Percentiles rank a stretch among this genome's conserved stretches.
Conservation (phyloP, 2,797 vertebrate genomes). For the Rhinichthys osculus region DNA sequence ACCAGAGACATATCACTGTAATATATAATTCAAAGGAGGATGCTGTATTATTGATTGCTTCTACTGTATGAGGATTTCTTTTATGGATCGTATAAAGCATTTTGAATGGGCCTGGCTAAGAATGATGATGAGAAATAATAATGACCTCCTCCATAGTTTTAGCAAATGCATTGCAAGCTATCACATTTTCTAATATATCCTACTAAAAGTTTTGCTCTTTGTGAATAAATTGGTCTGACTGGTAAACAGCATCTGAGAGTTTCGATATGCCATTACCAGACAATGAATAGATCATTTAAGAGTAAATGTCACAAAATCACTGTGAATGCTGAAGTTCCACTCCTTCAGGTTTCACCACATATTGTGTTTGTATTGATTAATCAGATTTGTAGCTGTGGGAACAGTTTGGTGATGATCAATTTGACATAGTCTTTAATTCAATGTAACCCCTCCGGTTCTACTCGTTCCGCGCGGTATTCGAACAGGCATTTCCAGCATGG, state of each 20-base stretch:
- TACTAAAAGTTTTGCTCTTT: neutral
- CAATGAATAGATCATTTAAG: neutral
- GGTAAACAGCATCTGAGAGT: constrained; percentile 1
- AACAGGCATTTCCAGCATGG: no score
- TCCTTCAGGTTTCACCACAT: no score
- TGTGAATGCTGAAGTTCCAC: neutral
- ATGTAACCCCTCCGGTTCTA: neutral
- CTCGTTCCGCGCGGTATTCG: no score
- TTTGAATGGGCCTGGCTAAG: constrained; percentile 2
- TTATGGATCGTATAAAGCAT: neutral
- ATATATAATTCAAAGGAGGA: neutral
- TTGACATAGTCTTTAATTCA: neutral
- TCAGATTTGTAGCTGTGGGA: neutral
- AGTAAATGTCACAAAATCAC: neutral
- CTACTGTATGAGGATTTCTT: neutral
- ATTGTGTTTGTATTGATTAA: neutral
- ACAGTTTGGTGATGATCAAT: neutral
- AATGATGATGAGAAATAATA: constrained; percentile 17
- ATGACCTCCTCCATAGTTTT: constrained; percentile 4
- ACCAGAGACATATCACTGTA: constrained; percentile 1
- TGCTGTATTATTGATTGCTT: no score
- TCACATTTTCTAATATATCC: neutral
- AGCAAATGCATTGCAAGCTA: neutral
- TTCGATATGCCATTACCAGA: neutral
- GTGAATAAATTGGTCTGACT: neutral